Evolutionary conservation across 2,888 invertebrate species (phyloP), one percentile per base, ranked within the genome.

Genomic region (Gastracanthus pulcherrimus): DNA sequence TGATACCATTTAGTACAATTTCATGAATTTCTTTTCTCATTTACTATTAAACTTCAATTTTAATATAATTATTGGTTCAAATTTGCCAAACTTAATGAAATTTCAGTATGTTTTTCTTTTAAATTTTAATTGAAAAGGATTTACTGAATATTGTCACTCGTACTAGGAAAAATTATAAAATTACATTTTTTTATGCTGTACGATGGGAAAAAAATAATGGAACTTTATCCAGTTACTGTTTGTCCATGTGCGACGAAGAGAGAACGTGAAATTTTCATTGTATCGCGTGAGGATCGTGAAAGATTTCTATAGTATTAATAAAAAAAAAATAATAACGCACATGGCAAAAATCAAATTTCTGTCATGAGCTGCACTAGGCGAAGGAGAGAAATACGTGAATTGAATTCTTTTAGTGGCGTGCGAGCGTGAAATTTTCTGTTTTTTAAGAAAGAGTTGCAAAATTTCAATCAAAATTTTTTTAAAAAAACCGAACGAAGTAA

Each of bases 301-400:
- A 55, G 7, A 71, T 79, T 82, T 76, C 48, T 66, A 64, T 82
- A 82, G 82, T 82, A 82, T 82, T 82, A 80, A 82, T 55, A 48
- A 67, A 62, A n/a, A 62, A 62, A 34, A 62, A 34, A n/a, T n/a
- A 48, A 48, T 2, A 55, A 60, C 45, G 75, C 71, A 36, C 67
- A 36, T 51, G 76, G 72, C 76, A 72, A 67, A 82, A 82, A 82
- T 82, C 67, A 80, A 82, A 82, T 82, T 82, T 82, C 79, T 82
- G 80, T 70, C 76, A 38, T 34, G 74, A 55, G 70, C 45, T 29
- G 9, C 34, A 64, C 29, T 71, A 60, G 34, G 51, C 36, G 70
- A 71, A 9, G 34, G 60, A 26, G 48, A 70, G 41, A 45, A 13
- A 64, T 51, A 58, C 64, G 82, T 58, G 74, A 82, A 78, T 75